Base-by-base conservation (phyloP, 1,140 invertebrate genomes). In the Dolichoris vasculosae region DNA sequence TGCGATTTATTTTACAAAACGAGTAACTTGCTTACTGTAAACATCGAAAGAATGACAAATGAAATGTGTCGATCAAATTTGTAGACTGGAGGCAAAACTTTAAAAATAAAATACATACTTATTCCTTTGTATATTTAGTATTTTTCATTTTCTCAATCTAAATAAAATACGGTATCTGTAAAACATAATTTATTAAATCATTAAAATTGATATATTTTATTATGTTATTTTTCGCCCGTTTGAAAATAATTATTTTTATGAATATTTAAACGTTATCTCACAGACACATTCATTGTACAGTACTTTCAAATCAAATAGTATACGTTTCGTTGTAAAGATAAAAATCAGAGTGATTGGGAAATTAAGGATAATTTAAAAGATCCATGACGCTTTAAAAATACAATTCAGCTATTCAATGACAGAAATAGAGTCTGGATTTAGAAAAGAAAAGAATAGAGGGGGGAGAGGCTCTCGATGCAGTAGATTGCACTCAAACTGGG, bases 401-500 rank as follows among this genome's bases (percentile, higher is more conserved):
- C 30, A 35, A 73, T 82, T 82, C 75, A 82, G 43, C 38, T 23
- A 79, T n/a, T 40, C 7, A n/a, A 20, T 79, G 77, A 55, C 23
- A 63, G 51, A 73, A 51, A 38, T 43, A 23, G 9, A 43, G 30
- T 69, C 13, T n/a, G 43, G 15, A n/a, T 20, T 8, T 46, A 40
- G 35, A 73, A 48, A 17, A 76, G 80, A 26, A 20, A 48, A 32
- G 11, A 30, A 82, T n/a, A 75, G 38, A 51, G n/a, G 38, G 46
- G 30, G 8, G 9, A 26, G 48, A 84, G 55, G 48, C 83, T 13
- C 78, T 88, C 81, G 83, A 82, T 83, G 86, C 80, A 73, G 86
- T 87, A 23, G 87, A 88, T 88, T 89, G 87, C 85, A 87, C 87
- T 81, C 82, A 77, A 87, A 80, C 78, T 86, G 79, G 83, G 83